Base-by-base conservation (phyloP, 2,113 vertebrate genomes). In the Sarotherodon lohbergeri region DNA sequence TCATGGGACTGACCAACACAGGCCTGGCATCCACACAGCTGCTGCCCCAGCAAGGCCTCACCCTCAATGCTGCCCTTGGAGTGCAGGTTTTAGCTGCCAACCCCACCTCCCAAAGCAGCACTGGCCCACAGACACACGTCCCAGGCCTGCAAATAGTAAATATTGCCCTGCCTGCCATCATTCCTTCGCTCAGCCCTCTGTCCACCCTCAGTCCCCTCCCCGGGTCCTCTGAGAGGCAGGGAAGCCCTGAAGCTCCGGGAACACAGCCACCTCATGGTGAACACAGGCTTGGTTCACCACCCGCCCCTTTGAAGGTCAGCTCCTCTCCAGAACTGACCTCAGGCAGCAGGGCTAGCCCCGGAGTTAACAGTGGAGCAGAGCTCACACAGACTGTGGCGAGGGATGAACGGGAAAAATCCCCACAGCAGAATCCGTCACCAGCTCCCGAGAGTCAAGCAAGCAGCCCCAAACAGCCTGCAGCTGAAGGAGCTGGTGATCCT, bases 101-200 rank as follows among this genome's bases (percentile, higher is more conserved):
- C 6, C 81, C 98, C 1, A 85, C 95, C 3, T 90, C 97, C 0
- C 98, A 97, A 80, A 96, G 95, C 95, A 95, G 90, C 46, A 91
- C 97, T 5, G 94, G 93, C 66, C 95, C 97, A 0, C 97, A 97
- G 90, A 90, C 96, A 1, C 98, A 97, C 71, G 90, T 99, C 19
- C 97, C 98, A 0, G 96, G 98, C 27, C 95, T 99, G 76, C 99
- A 99, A 94, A 98, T 99, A 41, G 89, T 99, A 3, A 99, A 99
- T 94, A 98, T 99, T 3, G 96, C 98, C 50, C 90, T 99, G 84
- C 98, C 98, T 0, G 95, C 98, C 16, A 93, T 99, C 82, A 97
- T 99, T 27, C 97, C 99, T 16, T 97, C 98, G 0, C 94, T 98
- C 10, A 96, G 97, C 85, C 97, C 97, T 0, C 88, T 97, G 0